Evolutionary conservation across 2,797 vertebrate species (phyloP).

Genomic region (Lagocephalus sceleratus): DNA sequence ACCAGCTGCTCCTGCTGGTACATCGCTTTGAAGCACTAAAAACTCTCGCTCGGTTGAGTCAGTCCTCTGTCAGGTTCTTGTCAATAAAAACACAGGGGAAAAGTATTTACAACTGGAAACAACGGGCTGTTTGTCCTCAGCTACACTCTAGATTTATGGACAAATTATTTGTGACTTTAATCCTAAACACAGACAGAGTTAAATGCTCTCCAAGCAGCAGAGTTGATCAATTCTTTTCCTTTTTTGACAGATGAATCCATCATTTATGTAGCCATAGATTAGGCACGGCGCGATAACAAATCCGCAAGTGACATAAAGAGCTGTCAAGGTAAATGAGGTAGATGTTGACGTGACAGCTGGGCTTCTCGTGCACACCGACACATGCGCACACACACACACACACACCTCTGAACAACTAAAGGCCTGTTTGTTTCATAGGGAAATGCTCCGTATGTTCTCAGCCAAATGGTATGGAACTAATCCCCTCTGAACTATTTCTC

Average conservation of each 20-base stretch:
- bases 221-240: too few relatives aligned
- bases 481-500: slow-evolving; percentile 76
- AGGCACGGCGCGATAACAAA: slow-evolving; percentile 15
- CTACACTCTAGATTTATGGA: slow-evolving; percentile 33
- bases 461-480: slow-evolving; percentile 80
- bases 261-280: slow-evolving; percentile 3
- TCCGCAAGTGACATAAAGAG: slow-evolving; percentile 25
- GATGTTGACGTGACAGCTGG: slow-evolving; percentile 19
- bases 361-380: slow-evolving; percentile 34
- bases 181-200: too few relatives aligned
- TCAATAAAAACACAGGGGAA: slow-evolving; percentile 39
- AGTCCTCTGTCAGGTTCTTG: slow-evolving; percentile 33
- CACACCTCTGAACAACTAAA: slow-evolving; percentile 35
- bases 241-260: too few relatives aligned
- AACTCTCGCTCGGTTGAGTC: slow-evolving; percentile 44
- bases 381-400: slow-evolving; percentile 28
- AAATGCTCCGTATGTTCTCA: slow-evolving; percentile 53
- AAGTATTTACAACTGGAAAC: slow-evolving; percentile 22
- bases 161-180: background rate
- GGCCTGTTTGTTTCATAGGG: slow-evolving; percentile 30
- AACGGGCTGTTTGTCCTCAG: slow-evolving; percentile 31
- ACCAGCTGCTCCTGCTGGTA: slow-evolving; percentile 46
- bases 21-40: slow-evolving; percentile 30
- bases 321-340: slow-evolving; percentile 22
- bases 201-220: too few relatives aligned